Percentiles rank a stretch among this genome's conserved stretches.
phyloP scores from a whole-genome alignment of 2,797 vertebrate species.

The Lagorchestes hirsutus region DNA sequence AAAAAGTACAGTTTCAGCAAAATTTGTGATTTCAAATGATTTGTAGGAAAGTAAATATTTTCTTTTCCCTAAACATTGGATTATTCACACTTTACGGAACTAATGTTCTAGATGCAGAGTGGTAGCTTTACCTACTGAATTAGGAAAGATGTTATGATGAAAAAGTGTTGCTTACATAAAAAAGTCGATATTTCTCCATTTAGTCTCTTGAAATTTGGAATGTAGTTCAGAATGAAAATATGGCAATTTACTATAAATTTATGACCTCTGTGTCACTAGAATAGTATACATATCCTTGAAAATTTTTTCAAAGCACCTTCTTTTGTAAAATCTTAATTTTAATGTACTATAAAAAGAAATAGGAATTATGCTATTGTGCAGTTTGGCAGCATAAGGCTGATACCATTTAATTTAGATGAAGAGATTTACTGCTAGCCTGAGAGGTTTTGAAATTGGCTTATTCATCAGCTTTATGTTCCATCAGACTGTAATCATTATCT shows the following conservation, averaged over 20 bases:
- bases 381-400: slow-evolving; percentile 12
- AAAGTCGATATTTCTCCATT: neutral
- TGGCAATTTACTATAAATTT: slow-evolving; percentile 28
- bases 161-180: neutral
- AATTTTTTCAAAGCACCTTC: neutral
- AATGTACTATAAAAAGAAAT: slow-evolving; percentile 42
- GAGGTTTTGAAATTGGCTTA: slow-evolving; percentile 62
- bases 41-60: neutral
- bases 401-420: slow-evolving; percentile 48
- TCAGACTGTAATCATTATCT: slow-evolving; percentile 43
- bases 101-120: neutral
- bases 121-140: neutral
- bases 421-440: slow-evolving; percentile 38
- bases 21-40: neutral
- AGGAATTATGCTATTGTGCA: slow-evolving; percentile 6
- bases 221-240: slow-evolving; percentile 11
- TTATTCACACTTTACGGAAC: neutral
- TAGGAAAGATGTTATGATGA: neutral
- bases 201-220: slow-evolving; percentile 23
- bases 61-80: neutral
- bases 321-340: slow-evolving; percentile 44
- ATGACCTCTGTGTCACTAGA: neutral
- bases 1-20: neutral
- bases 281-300: neutral
- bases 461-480: slow-evolving; percentile 67